Percentiles rank a stretch among this genome's conserved stretches.
These are phyloP conservation scores for Diachasma alloeum DNA, from an alignment of 1,140 invertebrate genomes.

Conservation along the genomic window DNA sequence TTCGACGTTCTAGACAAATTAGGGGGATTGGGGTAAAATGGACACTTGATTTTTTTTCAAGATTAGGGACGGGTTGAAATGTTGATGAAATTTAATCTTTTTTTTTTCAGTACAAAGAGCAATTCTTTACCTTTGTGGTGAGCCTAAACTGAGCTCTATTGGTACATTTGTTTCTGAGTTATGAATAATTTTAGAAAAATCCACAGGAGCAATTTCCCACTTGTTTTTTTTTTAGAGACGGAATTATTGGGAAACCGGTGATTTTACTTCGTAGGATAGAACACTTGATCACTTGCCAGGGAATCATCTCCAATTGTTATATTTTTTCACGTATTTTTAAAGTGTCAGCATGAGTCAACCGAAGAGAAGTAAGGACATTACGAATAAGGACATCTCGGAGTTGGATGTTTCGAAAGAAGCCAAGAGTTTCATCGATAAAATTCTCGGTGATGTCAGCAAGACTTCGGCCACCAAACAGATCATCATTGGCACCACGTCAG, in stretches of 20 bases:
- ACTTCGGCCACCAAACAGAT: slow-evolving; percentile 88
- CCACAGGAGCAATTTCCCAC: too few species aligned
- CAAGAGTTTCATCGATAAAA: slow-evolving; percentile 75
- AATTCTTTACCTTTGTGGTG: too few species aligned
- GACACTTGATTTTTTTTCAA: too few species aligned
- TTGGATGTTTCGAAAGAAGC: slow-evolving; percentile 71
- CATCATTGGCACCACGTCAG: slow-evolving; percentile 82
- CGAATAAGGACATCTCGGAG: slow-evolving; percentile 56
- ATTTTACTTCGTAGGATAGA: neutral
- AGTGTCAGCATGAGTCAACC: slow-evolving; percentile 55
- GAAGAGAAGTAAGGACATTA: slow-evolving; percentile 54
- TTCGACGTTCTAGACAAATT: too few species aligned
- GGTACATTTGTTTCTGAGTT: too few species aligned
- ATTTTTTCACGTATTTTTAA: slow-evolving; percentile 21
- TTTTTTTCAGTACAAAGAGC: too few species aligned
- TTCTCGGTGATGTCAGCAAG: slow-evolving; percentile 81
- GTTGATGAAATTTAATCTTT: too few species aligned
- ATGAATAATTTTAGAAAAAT: too few species aligned
- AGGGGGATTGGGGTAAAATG: too few species aligned
- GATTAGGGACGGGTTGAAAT: too few species aligned
- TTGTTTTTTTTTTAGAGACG: too few species aligned
- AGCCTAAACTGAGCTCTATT: too few species aligned
- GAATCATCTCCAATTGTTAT: slow-evolving; percentile 16
- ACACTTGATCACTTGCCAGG: neutral
- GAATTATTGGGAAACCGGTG: neutral